Evolutionary conservation across 2,888 invertebrate genomes (phyloP).

Genomic region (Synanthedon formicaeformis): DNA sequence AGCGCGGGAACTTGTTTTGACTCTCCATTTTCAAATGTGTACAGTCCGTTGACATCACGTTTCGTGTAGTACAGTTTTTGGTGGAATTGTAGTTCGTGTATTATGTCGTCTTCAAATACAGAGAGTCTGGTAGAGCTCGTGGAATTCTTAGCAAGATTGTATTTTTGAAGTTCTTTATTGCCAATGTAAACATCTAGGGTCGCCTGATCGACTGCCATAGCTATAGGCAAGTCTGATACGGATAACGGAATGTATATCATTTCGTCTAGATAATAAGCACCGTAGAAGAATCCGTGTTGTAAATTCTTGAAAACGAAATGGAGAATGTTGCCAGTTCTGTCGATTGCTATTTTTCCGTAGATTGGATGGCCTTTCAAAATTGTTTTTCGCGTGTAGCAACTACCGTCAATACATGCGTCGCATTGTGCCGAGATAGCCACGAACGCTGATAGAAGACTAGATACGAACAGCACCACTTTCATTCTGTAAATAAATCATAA

Average conservation of each 20-base stretch:
- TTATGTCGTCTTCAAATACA: slow-evolving; percentile 33
- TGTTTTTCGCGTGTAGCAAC: slow-evolving; percentile 32
- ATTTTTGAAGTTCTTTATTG: slow-evolving; percentile 32
- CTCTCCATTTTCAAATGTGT: slow-evolving; percentile 21
- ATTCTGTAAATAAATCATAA: background rate
- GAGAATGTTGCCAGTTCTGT: slow-evolving; percentile 31
- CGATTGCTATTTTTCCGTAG: slow-evolving; percentile 45
- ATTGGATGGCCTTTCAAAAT: slow-evolving; percentile 34
- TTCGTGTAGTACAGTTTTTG: slow-evolving; percentile 34
- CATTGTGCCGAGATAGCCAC: slow-evolving; percentile 17
- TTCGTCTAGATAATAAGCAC: slow-evolving; percentile 33
- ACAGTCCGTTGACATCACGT: slow-evolving; percentile 28
- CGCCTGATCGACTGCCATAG: slow-evolving; percentile 33
- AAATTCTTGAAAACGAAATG: slow-evolving; percentile 41
- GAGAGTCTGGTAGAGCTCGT: slow-evolving; percentile 25
- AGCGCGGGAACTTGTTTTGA: slow-evolving; percentile 18
- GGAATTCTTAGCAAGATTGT: slow-evolving; percentile 21
- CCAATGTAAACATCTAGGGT: slow-evolving; percentile 36
- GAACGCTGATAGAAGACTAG: background rate
- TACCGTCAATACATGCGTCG: slow-evolving; percentile 38
- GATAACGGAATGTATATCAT: slow-evolving; percentile 26
- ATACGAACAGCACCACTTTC: background rate
- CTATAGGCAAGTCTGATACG: slow-evolving; percentile 35
- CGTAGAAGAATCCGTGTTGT: slow-evolving; percentile 27
- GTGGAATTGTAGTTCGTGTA: slow-evolving; percentile 44